Percentiles rank a stretch among this genome's conserved stretches.
These are phyloP conservation scores for Thermophis baileyi DNA, from an alignment of 2,113 vertebrate species.

Conservation along the genomic window DNA sequence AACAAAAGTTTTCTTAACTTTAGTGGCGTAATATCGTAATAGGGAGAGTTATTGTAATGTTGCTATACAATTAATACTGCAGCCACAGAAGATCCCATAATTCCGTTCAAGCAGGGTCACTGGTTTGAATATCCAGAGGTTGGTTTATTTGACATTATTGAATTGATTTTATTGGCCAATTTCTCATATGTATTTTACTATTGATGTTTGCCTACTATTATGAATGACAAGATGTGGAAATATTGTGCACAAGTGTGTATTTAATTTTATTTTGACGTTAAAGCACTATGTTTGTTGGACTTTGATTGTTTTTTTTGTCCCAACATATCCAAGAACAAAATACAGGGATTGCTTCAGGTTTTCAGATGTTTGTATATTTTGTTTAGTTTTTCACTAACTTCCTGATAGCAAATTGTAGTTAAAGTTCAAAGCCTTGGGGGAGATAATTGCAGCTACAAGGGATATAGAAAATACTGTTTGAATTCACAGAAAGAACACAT, in stretches of 20 bases:
- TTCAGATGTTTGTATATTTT: background rate
- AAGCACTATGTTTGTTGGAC: conserved; percentile 38
- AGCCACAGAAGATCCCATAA: background rate
- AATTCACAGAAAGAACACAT: conserved; percentile 4
- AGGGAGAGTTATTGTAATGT: background rate
- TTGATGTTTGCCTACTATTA: conserved; percentile 2
- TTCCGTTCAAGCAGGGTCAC: background rate
- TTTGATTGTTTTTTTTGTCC: conserved; percentile 37
- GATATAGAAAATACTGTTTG: background rate
- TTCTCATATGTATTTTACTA: background rate
- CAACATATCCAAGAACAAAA: background rate
- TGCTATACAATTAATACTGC: background rate
- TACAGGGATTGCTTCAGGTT: background rate
- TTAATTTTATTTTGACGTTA: conserved; percentile 8
- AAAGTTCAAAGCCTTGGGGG: background rate
- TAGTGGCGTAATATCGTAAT: background rate
- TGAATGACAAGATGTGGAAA: conserved; percentile 10
- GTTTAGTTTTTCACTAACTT: background rate
- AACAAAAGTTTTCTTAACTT: background rate
- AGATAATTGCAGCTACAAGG: conserved; percentile 8
- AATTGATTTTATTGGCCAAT: background rate
- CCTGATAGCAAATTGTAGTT: conserved; percentile 15
- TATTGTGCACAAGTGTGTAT: background rate
- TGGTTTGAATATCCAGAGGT: background rate
- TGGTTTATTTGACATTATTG: conserved; percentile 1